A percentile compares a stretch with the other conserved stretches of the same genome.
These are phyloP conservation scores for Papio anubis DNA, from an alignment of 2,113 vertebrate genomes.

Conservation along the genomic window DNA sequence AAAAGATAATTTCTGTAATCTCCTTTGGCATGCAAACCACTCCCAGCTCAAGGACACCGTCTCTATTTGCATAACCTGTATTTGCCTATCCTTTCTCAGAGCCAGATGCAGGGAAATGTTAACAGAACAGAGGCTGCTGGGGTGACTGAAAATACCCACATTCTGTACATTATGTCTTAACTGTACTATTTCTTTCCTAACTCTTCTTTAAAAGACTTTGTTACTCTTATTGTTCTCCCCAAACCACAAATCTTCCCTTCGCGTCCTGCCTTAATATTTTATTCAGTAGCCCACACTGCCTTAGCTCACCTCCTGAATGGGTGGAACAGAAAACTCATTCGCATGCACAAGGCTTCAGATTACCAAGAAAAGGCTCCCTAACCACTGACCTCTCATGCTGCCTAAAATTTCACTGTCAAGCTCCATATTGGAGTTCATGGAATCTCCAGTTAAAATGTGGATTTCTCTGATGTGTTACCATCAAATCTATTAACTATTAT, in stretches of 20 bases:
- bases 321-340: neutral
- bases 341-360: neutral
- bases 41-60: neutral
- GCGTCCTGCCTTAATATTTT: neutral
- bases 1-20: neutral
- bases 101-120: constrained; percentile 25
- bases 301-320: neutral
- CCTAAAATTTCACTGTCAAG: neutral
- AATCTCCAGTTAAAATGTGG: neutral
- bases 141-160: neutral
- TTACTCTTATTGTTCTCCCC: neutral
- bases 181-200: neutral
- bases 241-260: neutral
- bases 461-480: neutral
- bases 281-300: neutral
- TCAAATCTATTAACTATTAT: neutral
- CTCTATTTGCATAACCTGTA: constrained; percentile 36
- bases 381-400: neutral
- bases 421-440: neutral
- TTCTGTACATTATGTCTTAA: neutral
- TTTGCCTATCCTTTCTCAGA: constrained; percentile 49
- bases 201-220: neutral
- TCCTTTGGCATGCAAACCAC: constrained; percentile 38
- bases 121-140: neutral
- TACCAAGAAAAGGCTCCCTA: neutral